These are phyloP conservation scores for Drosophila paramelanica DNA, from an alignment of 2,888 invertebrate genomes.

Conservation along the genomic window DNA sequence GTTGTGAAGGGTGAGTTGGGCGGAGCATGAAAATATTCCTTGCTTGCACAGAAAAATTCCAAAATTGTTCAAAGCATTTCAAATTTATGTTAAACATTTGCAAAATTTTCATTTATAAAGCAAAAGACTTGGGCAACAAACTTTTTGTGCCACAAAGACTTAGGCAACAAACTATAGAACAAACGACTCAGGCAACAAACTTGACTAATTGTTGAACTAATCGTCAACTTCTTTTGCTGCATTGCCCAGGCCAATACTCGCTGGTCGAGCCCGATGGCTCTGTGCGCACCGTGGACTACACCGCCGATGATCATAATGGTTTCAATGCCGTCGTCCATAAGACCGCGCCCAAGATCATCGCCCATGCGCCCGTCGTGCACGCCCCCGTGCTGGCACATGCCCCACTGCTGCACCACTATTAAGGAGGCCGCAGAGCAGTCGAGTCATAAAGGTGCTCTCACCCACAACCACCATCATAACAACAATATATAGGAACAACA, in stretches of 20 bases:
- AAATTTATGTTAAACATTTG: too few species aligned
- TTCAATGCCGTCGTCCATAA: slow-evolving; percentile 90
- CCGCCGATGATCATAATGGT: slow-evolving; percentile 89
- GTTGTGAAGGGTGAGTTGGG: slow-evolving; percentile 86
- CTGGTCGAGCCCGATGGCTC: slow-evolving; percentile 86
- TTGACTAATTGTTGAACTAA: slow-evolving; percentile 8
- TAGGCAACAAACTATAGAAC: slow-evolving; percentile 43
- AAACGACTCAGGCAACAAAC: slow-evolving; percentile 16
- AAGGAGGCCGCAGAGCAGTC: slow-evolving; percentile 55
- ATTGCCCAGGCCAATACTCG: slow-evolving; percentile 86
- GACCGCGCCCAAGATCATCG: slow-evolving; percentile 86
- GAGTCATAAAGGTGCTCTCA: slow-evolving; percentile 75
- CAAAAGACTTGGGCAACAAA: slow-evolving; percentile 54
- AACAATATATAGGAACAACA: slow-evolving; percentile 67
- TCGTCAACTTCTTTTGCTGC: background rate
- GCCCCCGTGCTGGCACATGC: slow-evolving; percentile 85
- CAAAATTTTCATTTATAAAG: slow-evolving; percentile 5
- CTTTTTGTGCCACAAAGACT: slow-evolving; percentile 43
- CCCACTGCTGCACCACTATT: slow-evolving; percentile 84
- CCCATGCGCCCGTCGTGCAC: slow-evolving; percentile 81
- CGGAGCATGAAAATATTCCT: too few species aligned
- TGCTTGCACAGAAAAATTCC: too few species aligned
- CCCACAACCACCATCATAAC: slow-evolving; percentile 33
- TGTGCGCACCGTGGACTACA: slow-evolving; percentile 87
- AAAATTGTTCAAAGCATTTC: too few species aligned